Evolutionary conservation across 1,140 invertebrate species (phyloP).

Genomic region (Colletes latitarsis): DNA sequence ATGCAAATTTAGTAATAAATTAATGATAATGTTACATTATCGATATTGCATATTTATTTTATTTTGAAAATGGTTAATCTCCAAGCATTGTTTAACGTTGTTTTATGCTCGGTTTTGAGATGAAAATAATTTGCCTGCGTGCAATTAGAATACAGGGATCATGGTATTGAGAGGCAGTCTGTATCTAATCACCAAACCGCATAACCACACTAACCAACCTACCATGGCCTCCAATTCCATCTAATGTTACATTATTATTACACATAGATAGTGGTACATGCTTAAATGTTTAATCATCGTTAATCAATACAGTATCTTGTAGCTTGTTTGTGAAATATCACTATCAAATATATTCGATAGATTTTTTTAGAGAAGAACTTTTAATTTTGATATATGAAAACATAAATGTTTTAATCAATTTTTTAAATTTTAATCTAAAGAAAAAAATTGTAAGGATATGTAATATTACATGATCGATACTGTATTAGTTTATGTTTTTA

Average conservation of each 20-base stretch:
- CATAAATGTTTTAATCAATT: neutral
- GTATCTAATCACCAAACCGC: slow-evolving; percentile 73
- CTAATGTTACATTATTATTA: slow-evolving; percentile 72
- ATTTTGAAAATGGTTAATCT: too few relatives aligned
- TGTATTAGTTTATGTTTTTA: neutral
- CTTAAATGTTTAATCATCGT: neutral
- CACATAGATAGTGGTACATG: slow-evolving; percentile 34
- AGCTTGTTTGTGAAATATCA: neutral
- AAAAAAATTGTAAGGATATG: too few relatives aligned
- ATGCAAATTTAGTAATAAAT: too few relatives aligned
- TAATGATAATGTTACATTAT: too few relatives aligned
- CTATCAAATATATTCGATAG: neutral
- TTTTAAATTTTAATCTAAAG: too few relatives aligned
- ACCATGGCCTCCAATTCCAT: slow-evolving; percentile 63
- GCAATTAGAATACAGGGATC: slow-evolving; percentile 47
- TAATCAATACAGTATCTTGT: slow-evolving; percentile 4
- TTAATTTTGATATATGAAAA: neutral
- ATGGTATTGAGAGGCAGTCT: slow-evolving; percentile 56
- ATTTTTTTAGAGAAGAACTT: neutral
- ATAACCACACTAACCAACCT: slow-evolving; percentile 64
- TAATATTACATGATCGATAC: too few relatives aligned
- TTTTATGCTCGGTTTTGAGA: slow-evolving; percentile 2
- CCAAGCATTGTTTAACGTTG: too few relatives aligned
- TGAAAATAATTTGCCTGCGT: slow-evolving; percentile 21
- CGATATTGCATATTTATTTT: neutral